Evolutionary conservation across 2,888 invertebrate genomes (phyloP).

Genomic region (Agriopis aurantiaria): DNA sequence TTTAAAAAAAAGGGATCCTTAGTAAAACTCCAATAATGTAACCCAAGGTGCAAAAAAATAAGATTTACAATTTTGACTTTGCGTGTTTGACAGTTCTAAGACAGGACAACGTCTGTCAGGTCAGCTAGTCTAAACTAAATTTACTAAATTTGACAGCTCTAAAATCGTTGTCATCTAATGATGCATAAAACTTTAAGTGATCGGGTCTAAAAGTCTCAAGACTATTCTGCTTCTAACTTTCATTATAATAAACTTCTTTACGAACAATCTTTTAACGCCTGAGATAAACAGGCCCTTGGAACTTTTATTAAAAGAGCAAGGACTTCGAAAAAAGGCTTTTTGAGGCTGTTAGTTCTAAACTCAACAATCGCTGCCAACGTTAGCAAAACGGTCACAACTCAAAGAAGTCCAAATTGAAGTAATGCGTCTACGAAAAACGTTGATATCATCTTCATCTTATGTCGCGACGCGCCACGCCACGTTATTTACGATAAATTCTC

Average conservation of each 20-base stretch:
- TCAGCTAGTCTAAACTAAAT: too few species aligned
- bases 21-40: too few species aligned
- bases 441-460: background rate
- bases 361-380: conserved; percentile 4
- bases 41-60: too few species aligned
- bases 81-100: too few species aligned
- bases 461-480: too few species aligned
- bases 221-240: background rate
- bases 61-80: too few species aligned
- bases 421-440: background rate
- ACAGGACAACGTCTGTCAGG: too few species aligned
- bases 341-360: background rate
- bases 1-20: too few species aligned
- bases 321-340: background rate
- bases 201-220: background rate
- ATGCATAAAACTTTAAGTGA: background rate
- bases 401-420: background rate
- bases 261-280: background rate
- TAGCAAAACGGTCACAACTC: conserved; percentile 1
- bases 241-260: background rate
- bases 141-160: too few species aligned
- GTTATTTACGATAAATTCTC: too few species aligned
- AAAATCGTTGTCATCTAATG: too few species aligned
- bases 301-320: background rate
- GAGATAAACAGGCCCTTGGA: background rate